These are phyloP conservation scores for Eurosta solidaginis DNA, from an alignment of 1,140 invertebrate species.

Conservation along the genomic window DNA sequence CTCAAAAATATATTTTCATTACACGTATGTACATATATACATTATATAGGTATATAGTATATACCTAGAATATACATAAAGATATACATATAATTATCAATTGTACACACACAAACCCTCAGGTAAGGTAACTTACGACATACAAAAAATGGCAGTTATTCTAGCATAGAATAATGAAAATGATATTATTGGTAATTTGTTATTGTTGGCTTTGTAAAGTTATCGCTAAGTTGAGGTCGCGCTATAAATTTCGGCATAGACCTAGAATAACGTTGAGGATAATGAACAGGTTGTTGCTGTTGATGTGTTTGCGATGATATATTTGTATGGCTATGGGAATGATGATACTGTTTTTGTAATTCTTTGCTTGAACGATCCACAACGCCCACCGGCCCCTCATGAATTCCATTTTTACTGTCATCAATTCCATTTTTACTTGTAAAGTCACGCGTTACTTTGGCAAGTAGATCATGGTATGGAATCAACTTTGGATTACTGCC, in stretches of 20 bases:
- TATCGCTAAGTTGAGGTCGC: background rate
- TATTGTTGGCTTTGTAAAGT: background rate
- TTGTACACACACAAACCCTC: background rate
- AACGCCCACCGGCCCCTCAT: background rate
- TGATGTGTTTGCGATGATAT: background rate
- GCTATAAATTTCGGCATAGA: constrained; percentile 11
- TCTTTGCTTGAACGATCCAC: background rate
- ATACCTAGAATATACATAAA: too few species aligned
- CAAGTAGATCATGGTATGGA: background rate
- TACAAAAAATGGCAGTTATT: constrained; percentile 17
- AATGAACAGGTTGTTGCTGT: background rate
- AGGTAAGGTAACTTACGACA: background rate
- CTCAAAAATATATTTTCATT: constrained; percentile 4
- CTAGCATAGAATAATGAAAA: constrained; percentile 9
- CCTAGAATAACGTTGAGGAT: background rate
- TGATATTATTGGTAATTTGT: constrained; percentile 11
- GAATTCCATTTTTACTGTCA: background rate
- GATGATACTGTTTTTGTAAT: background rate
- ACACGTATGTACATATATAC: background rate
- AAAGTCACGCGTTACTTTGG: background rate
- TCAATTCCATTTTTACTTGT: background rate
- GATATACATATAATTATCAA: background rate
- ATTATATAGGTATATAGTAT: too few species aligned
- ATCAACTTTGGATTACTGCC: background rate
- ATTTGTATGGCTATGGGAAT: background rate